Evolutionary conservation across 2,113 vertebrate species (phyloP).

Genomic region (Saguinus midas): DNA sequence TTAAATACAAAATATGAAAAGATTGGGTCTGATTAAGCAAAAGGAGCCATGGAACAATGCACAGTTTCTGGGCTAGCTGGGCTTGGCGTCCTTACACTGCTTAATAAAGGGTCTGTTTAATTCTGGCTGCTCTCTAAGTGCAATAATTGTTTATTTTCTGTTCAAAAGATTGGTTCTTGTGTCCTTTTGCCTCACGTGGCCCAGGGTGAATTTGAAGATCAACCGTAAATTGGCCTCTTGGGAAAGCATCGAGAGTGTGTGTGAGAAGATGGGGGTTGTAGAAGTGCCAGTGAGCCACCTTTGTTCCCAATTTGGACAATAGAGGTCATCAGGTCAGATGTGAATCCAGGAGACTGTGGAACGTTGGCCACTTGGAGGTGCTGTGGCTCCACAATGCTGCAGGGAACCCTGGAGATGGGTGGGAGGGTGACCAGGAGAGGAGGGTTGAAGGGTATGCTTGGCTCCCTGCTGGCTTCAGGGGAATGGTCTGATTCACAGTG

Average conservation of each 20-base stretch:
- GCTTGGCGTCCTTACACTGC: background rate
- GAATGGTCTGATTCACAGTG: background rate
- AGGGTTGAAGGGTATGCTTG: background rate
- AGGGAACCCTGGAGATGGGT: rapidly evolving
- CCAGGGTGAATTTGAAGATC: background rate
- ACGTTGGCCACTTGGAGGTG: background rate
- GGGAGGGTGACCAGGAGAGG: background rate
- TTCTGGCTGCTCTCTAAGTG: background rate
- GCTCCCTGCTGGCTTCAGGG: background rate
- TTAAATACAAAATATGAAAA: background rate
- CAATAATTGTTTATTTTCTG: background rate
- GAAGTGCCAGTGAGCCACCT: rapidly evolving
- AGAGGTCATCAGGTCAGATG: background rate
- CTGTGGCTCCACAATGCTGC: background rate
- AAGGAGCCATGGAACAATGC: background rate
- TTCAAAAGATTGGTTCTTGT: background rate
- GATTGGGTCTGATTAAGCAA: too few species aligned
- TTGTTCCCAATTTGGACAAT: background rate
- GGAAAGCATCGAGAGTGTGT: background rate
- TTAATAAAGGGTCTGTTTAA: rapidly evolving
- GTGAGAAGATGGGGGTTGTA: background rate
- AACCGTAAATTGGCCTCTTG: background rate
- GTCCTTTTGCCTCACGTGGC: background rate
- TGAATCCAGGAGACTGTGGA: background rate
- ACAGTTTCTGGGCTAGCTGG: background rate